Conservation (phyloP, 1,140 invertebrate genomes). For the Drosophila pallidifrons region DNA sequence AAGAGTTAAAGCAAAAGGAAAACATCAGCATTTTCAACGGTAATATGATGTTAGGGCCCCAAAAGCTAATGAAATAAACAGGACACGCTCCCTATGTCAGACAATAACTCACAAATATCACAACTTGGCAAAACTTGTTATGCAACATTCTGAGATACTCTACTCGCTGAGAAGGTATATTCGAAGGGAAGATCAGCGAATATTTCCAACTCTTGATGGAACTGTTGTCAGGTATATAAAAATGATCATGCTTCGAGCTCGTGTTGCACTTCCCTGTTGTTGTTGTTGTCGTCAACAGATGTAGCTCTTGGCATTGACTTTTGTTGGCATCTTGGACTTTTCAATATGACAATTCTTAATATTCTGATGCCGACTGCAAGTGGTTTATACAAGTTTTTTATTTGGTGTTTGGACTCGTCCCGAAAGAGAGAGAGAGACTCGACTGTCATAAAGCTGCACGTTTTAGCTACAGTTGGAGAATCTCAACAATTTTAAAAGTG, state of each 20-base stretch:
- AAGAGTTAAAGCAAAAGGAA: slow-evolving; percentile 11
- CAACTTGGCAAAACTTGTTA: slow-evolving; percentile 42
- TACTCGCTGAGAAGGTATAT: background rate
- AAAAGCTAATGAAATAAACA: slow-evolving; percentile 40
- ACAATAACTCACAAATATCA: slow-evolving; percentile 50
- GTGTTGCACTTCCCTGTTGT: slow-evolving; percentile 3
- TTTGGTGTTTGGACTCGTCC: slow-evolving; percentile 1
- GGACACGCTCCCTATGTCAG: slow-evolving; percentile 47
- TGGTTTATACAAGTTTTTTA: slow-evolving; percentile 68
- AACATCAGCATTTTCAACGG: slow-evolving; percentile 29
- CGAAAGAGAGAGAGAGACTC: slow-evolving; percentile 14
- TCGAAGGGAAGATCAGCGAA: too few relatives aligned
- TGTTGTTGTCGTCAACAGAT: slow-evolving; percentile 38
- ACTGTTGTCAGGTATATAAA: too few relatives aligned
- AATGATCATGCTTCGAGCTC: background rate
- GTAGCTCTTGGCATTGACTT: slow-evolving; percentile 55
- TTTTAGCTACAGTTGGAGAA: slow-evolving; percentile 81
- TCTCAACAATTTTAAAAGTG: slow-evolving; percentile 83
- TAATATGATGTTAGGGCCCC: slow-evolving; percentile 29
- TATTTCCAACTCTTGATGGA: too few relatives aligned
- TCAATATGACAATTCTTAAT: slow-evolving; percentile 82
- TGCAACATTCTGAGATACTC: slow-evolving; percentile 34
- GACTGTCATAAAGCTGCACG: slow-evolving; percentile 80
- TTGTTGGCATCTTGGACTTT: slow-evolving; percentile 69
- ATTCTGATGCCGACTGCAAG: slow-evolving; percentile 65